Evolutionary conservation across 2,797 vertebrate genomes (phyloP).

Genomic region (Oryzias sinensis): DNA sequence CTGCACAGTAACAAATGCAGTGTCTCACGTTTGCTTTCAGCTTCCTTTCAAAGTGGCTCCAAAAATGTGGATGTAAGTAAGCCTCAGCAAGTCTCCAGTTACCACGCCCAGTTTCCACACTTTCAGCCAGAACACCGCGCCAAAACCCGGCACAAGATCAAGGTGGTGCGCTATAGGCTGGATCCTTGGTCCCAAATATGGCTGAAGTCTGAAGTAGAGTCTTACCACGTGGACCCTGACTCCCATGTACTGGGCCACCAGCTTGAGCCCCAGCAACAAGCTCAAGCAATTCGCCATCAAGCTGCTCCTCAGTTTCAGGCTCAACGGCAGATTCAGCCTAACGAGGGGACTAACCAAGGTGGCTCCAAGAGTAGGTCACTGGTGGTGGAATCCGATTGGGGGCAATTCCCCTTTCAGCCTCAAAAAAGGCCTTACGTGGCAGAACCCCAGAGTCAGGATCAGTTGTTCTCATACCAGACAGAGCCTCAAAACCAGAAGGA

Average conservation of each 20-base stretch:
- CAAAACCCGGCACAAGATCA: neutral
- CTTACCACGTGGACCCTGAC: neutral
- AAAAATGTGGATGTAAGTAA: neutral
- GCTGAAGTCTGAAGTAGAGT: rapidly evolving
- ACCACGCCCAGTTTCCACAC: neutral
- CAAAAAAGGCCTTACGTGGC: too few species aligned
- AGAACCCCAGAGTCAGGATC: too few species aligned
- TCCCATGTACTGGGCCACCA: neutral
- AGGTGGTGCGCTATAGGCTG: neutral
- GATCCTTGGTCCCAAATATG: rapidly evolving
- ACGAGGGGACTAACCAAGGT: too few species aligned
- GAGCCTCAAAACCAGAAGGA: too few species aligned
- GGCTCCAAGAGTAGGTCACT: too few species aligned
- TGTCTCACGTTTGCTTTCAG: rapidly evolving
- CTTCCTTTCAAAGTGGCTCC: neutral
- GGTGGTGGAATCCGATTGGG: too few species aligned
- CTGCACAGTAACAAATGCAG: too few species aligned
- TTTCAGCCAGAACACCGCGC: neutral
- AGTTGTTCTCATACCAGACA: too few species aligned
- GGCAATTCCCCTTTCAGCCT: too few species aligned
- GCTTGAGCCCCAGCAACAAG: neutral
- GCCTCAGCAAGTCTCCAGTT: neutral
- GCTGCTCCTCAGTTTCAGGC: neutral
- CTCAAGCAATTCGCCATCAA: too few species aligned
- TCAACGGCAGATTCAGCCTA: neutral